phyloP scores from a whole-genome alignment of 2,797 vertebrate genomes.

The Chloroceryle amazona region DNA sequence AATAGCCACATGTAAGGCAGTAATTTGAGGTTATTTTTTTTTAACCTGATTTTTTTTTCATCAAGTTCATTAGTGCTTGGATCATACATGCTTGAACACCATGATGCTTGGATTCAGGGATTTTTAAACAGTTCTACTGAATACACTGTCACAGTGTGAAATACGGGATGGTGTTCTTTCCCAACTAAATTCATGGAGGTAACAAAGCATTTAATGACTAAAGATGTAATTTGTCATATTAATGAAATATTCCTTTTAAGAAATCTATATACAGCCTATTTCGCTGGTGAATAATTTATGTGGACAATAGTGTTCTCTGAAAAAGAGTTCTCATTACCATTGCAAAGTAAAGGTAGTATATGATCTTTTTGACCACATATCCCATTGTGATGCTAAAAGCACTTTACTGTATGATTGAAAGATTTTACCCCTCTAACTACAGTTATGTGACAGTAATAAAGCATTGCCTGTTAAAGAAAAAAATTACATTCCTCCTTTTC shows the following conservation, averaged over 20 bases:
- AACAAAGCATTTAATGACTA: slow-evolving; percentile 23
- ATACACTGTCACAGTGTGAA: neutral
- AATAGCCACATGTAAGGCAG: neutral
- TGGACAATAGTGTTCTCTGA: neutral
- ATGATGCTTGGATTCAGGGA: neutral
- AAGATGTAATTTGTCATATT: slow-evolving; percentile 50
- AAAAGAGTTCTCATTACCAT: neutral
- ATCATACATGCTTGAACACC: neutral
- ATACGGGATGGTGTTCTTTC: neutral
- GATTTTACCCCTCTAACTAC: neutral
- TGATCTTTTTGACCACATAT: slow-evolving; percentile 11
- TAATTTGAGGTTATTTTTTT: neutral
- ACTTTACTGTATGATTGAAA: neutral
- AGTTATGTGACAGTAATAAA: neutral
- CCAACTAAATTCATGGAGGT: neutral
- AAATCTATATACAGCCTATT: slow-evolving; percentile 10
- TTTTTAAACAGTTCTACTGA: neutral
- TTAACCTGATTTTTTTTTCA: neutral
- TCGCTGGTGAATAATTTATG: slow-evolving; percentile 47
- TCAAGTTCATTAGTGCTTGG: neutral
- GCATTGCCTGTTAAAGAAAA: neutral
- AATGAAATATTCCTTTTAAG: slow-evolving; percentile 53
- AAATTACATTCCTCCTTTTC: neutral
- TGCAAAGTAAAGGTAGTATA: neutral
- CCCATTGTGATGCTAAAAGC: neutral